Conservation (phyloP, 2,888 invertebrate genomes). For the Leucoma salicis region DNA sequence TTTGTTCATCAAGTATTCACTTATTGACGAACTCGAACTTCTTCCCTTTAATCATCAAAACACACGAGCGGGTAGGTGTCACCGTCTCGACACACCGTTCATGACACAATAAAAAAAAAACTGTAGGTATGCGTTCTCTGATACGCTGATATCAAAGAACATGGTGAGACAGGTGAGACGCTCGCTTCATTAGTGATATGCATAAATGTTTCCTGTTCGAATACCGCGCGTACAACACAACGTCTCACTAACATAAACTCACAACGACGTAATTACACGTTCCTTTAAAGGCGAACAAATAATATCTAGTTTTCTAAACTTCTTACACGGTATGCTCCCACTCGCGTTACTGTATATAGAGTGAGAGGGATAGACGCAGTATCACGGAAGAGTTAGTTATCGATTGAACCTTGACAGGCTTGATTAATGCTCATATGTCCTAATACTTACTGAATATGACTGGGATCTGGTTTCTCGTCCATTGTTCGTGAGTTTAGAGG, state of each 20-base stretch:
- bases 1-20: too few species aligned
- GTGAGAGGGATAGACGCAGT: constrained; percentile 37
- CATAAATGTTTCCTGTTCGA: constrained; percentile 42
- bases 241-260: constrained; percentile 40
- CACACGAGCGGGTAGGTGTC: too few species aligned
- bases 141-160: constrained; percentile 8
- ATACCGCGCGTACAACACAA: constrained; percentile 35
- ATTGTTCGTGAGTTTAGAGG: constrained; percentile 10
- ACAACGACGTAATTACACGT: constrained; percentile 45
- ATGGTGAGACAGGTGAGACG: constrained; percentile 17
- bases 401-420: constrained; percentile 44
- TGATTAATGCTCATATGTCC: constrained; percentile 44
- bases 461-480: constrained; percentile 12
- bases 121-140: too few species aligned
- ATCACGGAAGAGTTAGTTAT: constrained; percentile 48
- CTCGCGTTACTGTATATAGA: constrained; percentile 11
- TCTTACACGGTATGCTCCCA: constrained; percentile 32
- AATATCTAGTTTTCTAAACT: constrained; percentile 45
- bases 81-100: too few species aligned
- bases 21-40: too few species aligned
- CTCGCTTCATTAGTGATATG: constrained; percentile 23
- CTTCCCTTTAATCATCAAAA: too few species aligned
- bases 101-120: too few species aligned
- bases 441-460: constrained; percentile 34
- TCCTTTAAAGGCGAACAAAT: constrained; percentile 46